Conservation (phyloP, 2,888 invertebrate species). For the Alentia gelatinosa region DNA sequence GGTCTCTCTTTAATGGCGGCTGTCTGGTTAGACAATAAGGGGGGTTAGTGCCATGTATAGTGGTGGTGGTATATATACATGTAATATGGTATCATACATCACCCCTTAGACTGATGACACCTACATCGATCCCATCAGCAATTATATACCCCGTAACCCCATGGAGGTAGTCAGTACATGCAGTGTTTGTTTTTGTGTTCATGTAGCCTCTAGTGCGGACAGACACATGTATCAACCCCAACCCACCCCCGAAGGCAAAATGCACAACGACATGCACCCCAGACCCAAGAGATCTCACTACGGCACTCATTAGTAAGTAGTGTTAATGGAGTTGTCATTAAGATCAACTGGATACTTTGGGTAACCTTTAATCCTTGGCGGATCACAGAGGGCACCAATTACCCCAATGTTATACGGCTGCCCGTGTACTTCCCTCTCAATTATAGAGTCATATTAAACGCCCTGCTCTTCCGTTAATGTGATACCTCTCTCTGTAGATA, state of each 20-base stretch:
- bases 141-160: background rate
- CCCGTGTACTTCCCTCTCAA: background rate
- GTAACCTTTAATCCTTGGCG: conserved; percentile 16
- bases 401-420: background rate
- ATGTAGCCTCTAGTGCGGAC: background rate
- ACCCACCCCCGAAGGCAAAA: background rate
- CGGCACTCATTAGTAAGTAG: conserved; percentile 14
- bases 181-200: background rate
- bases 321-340: conserved; percentile 47
- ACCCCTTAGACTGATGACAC: background rate
- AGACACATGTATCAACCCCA: background rate
- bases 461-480: background rate
- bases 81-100: no score
- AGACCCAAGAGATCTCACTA: background rate
- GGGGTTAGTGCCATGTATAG: background rate
- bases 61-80: background rate
- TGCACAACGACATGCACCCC: background rate
- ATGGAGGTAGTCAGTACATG: background rate
- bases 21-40: background rate
- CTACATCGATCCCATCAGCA: background rate
- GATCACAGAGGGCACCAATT: background rate
- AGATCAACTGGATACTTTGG: conserved; percentile 19
- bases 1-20: background rate
- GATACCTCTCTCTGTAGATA: background rate
- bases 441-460: conserved; percentile 30